phyloP scores from a whole-genome alignment of 2,888 invertebrate species.

The Patella depressa region DNA sequence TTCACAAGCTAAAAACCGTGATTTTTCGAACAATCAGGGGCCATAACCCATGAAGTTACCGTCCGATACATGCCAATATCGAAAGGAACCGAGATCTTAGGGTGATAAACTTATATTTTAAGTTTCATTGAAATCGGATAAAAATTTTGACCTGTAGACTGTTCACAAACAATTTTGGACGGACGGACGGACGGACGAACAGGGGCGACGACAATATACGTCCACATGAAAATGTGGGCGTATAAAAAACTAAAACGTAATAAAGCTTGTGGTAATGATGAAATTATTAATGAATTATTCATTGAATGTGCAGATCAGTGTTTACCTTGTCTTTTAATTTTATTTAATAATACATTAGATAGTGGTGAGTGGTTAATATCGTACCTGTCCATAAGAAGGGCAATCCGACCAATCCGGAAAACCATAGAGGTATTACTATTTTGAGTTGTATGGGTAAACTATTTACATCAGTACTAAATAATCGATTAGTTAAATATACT shows the following conservation, averaged over 20 bases:
- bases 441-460: slow-evolving; percentile 13
- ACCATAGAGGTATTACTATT: slow-evolving; percentile 16
- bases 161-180: too few relatives aligned
- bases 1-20: too few relatives aligned
- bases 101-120: too few relatives aligned
- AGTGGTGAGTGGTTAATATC: background rate
- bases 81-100: too few relatives aligned
- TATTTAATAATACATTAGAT: background rate
- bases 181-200: too few relatives aligned
- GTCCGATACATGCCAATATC: too few relatives aligned
- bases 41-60: too few relatives aligned
- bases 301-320: background rate
- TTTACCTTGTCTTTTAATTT: background rate
- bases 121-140: too few relatives aligned
- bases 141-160: too few relatives aligned
- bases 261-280: background rate
- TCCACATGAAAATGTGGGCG: too few relatives aligned
- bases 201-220: too few relatives aligned
- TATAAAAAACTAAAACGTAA: background rate
- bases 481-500: background rate
- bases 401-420: background rate
- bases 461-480: slow-evolving; percentile 11
- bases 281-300: background rate
- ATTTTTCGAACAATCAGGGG: too few relatives aligned
- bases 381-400: slow-evolving; percentile 9